Evolutionary conservation across 2,888 invertebrate genomes (phyloP), one percentile per base, ranked within the genome.

Genomic region (Meandrusa payeni): DNA sequence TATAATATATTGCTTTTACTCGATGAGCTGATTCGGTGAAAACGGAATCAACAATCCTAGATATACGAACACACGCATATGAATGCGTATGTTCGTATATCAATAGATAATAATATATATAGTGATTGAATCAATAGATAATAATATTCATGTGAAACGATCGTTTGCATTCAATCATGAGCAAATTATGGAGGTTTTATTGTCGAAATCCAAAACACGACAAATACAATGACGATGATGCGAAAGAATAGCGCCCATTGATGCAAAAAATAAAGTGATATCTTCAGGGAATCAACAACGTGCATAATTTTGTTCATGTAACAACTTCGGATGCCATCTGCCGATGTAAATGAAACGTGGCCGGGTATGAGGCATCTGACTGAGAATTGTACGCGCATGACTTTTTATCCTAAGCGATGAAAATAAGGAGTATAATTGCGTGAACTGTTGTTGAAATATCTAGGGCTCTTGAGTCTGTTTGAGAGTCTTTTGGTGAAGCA

Each of bases 1-100:
- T 69, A 64, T 66, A 51, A 54, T 68, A 64, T 82, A 82, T 83
- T 83, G 81, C 80, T 83, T 81, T 69, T 57, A 64, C 63, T 80
- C 72, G 71, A 73, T 77, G 75, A 74, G 65, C 67, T 49, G 54
- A 51, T 57, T 52, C 54, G 49, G 32, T 51, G 54, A 44, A 59
- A 51, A 39, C 42, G 52, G 53, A 55, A 49, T 41, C 11, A n/a
- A 41, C 41, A 49, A 40, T 37, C 37, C 36, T 12, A 38, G 40
- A 50, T 51, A 2, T 49, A 42, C 48, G 40, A 48, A 51, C 46
- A 41, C 5, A 1, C 7, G 17, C 5, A 7, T 12, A 19, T n/a
- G 5, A 17, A 36, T 28, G 34, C 7, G 13, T n/a, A n/a, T n/a
- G 31, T 11, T 9, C 15, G 32, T 24, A 11, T 4, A 11, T 23